Evolutionary conservation across 92 coral and sea anemone species (phyloP).

Genomic region (Epizoanthus illoricatus): DNA sequence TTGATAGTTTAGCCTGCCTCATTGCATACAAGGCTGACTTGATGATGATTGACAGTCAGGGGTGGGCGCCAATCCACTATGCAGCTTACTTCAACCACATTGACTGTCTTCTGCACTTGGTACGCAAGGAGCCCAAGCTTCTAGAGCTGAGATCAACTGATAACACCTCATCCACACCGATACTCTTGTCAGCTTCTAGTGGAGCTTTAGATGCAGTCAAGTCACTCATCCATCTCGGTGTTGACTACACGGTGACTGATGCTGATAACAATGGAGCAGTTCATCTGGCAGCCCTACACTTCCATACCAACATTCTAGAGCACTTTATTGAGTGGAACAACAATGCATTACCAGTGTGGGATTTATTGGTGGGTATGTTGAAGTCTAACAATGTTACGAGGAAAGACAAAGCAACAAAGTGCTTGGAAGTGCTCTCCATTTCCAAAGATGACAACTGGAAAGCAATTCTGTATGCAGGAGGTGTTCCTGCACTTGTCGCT

Average conservation of each 20-base stretch:
- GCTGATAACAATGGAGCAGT: constrained; percentile 74
- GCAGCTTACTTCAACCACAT: constrained; percentile 94
- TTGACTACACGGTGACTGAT: constrained; percentile 61
- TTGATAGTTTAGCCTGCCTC: constrained; percentile 93
- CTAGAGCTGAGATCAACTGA: constrained; percentile 76
- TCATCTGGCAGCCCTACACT: constrained; percentile 83
- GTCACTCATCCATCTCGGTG: constrained; percentile 76
- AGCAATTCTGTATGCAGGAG: constrained; percentile 79
- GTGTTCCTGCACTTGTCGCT: constrained; percentile 84
- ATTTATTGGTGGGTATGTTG: constrained; percentile 86
- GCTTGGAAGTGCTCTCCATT: constrained; percentile 85
- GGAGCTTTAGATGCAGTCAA: constrained; percentile 90
- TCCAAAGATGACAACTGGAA: constrained; percentile 93
- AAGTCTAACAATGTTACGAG: constrained; percentile 71
- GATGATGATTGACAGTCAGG: constrained; percentile 82
- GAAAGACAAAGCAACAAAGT: constrained; percentile 80
- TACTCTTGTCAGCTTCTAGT: constrained; percentile 93
- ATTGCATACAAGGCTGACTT: constrained; percentile 95
- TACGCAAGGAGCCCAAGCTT: constrained; percentile 76
- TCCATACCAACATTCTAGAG: constrained; percentile 89
- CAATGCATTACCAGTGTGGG: constrained; percentile 88
- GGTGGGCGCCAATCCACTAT: constrained; percentile 94
- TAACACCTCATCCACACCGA: constrained; percentile 77
- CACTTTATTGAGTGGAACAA: constrained; percentile 83
- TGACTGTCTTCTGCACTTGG: constrained; percentile 86